Evolutionary conservation across 2,797 vertebrate genomes (phyloP), one percentile per base, ranked within the genome.

Genomic region (Aeoliscus strigatus): DNA sequence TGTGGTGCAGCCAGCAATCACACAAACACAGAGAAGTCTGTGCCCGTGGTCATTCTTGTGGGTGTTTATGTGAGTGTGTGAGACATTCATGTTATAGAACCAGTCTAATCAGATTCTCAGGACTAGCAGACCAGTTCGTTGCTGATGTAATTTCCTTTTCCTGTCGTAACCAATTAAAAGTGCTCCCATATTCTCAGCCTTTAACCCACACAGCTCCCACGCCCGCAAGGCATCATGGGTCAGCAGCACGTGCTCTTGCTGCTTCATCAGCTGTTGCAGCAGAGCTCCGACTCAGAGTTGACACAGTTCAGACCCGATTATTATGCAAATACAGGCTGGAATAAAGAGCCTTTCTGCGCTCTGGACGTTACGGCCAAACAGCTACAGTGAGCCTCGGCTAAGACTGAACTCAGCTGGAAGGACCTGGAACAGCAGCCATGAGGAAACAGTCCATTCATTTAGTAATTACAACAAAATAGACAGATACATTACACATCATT

Each of bases 261-360:
- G 70, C 73, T 39, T 65, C 77, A 63, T 81, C 71, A 71, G 73
- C 71, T 67, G 71, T 62, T 52, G 51, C 43, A 52, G 51, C 51
- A 27, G 61, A 58, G 66, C 69, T 60, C 35, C 12, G 40, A 39
- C 63, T 62, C 65, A 4, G 46, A 61, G 69, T 64, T 36, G 66
- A 80, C 73, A 77, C 50, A 66, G 63, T 79, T 66, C 67, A 73
- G 73, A 75, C 51, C 63, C 61, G 60, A 84, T 85, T 84, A 75
- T 81, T 66, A 85, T 83, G 81, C 78, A 79, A 80, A 84, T 82
- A 30, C 4, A 41, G 59, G 38, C 50, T 9, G 39, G 46, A 57
- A 78, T 72, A 80, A 77, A 73, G 75, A 63, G 51, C 44, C 69
- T 68, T 70, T 81, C 53, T 77, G 71, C 64, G 23, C 30, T 27